Conservation (phyloP, 2,113 vertebrate species). For the Larimichthys crocea region DNA sequence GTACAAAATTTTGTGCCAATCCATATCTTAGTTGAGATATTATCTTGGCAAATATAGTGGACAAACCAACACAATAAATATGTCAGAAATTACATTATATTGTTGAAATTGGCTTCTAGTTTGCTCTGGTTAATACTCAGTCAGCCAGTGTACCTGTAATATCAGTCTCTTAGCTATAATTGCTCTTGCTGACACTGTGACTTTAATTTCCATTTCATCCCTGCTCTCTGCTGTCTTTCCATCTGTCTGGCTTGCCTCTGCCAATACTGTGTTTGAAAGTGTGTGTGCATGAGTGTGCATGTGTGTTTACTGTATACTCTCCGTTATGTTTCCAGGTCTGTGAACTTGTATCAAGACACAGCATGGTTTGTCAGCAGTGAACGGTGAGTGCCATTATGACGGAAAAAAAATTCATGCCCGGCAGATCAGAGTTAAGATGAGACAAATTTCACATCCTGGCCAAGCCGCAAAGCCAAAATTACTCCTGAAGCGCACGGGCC, state of each 20-base stretch:
- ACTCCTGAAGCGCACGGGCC: slow-evolving; percentile 5
- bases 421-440: slow-evolving; percentile 56
- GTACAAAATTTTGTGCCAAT: not conserved
- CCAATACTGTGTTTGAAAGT: slow-evolving; percentile 46
- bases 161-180: slow-evolving; percentile 53
- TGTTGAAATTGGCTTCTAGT: not conserved
- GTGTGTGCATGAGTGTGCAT: slow-evolving; percentile 15
- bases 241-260: slow-evolving; percentile 69
- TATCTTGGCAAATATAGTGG: not conserved
- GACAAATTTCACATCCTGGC: slow-evolving; percentile 35
- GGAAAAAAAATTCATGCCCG: not conserved
- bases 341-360: slow-evolving; percentile 65
- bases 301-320: slow-evolving; percentile 49
- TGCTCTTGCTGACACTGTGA: slow-evolving; percentile 69
- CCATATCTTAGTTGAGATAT: not conserved
- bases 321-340: slow-evolving; percentile 58
- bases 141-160: slow-evolving; percentile 12
- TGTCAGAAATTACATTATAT: not conserved
- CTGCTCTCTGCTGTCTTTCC: slow-evolving; percentile 72
- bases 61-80: not conserved
- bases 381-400: slow-evolving; percentile 3
- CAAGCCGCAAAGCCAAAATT: slow-evolving; percentile 11
- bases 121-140: slow-evolving; percentile 8
- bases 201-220: slow-evolving; percentile 73
- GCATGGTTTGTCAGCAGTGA: slow-evolving; percentile 47